Conservation (phyloP, 2,888 invertebrate genomes). For the Ceraclea dissimilis region DNA sequence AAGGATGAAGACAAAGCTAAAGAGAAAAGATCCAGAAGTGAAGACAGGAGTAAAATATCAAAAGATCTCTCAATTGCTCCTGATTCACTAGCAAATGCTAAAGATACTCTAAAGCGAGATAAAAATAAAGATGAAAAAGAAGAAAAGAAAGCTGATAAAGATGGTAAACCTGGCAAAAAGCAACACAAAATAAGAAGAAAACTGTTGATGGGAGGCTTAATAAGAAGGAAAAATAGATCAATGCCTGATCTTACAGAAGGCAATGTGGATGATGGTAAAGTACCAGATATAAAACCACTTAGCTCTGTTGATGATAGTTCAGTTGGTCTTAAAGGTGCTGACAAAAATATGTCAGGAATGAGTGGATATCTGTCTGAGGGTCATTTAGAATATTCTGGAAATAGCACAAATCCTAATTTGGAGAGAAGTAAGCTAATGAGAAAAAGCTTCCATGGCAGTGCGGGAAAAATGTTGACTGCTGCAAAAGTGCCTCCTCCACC, state of each 20-base stretch:
- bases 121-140: conserved; percentile 49
- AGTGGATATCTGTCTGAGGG: conserved; percentile 84
- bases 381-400: conserved; percentile 67
- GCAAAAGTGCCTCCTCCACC: conserved; percentile 82
- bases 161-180: conserved; percentile 72
- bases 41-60: conserved; percentile 72
- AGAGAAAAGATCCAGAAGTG: conserved; percentile 75
- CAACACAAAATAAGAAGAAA: conserved; percentile 86
- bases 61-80: conserved; percentile 66
- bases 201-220: conserved; percentile 81
- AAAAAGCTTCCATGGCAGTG: conserved; percentile 81
- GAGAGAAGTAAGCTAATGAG: conserved; percentile 83
- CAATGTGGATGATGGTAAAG: conserved; percentile 48
- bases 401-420: conserved; percentile 68
- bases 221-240: conserved; percentile 79
- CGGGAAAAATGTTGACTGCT: conserved; percentile 70
- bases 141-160: conserved; percentile 58
- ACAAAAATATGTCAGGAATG: conserved; percentile 51
- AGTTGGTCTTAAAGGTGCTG: conserved; percentile 57
- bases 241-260: conserved; percentile 88
- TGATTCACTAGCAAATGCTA: conserved; percentile 42
- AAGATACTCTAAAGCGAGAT: conserved; percentile 48
- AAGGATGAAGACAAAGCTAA: conserved; percentile 63
- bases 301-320: conserved; percentile 68
- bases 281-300: conserved; percentile 39